A percentile compares a stretch with the other conserved stretches of the same genome.
These are phyloP conservation scores for Corydoras sp. DNA, from an alignment of 2,113 vertebrate genomes.

Conservation along the genomic window DNA sequence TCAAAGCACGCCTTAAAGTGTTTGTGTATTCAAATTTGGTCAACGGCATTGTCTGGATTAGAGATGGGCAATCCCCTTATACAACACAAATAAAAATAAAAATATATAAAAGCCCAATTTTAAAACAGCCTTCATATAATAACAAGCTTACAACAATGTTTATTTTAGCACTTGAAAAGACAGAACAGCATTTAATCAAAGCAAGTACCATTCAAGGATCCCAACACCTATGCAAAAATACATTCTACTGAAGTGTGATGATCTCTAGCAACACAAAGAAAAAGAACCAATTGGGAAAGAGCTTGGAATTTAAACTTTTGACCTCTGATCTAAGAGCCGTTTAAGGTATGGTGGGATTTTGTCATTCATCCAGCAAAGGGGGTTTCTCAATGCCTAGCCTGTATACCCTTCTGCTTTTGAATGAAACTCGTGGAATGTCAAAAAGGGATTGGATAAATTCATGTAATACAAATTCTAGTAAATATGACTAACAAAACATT, in stretches of 20 bases:
- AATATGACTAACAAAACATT: slow-evolving; percentile 3
- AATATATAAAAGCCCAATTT: too few species aligned
- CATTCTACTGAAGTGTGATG: neutral
- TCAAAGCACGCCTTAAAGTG: slow-evolving; percentile 16
- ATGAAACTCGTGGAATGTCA: neutral
- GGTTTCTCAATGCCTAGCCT: too few species aligned
- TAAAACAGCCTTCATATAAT: too few species aligned
- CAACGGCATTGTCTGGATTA: slow-evolving; percentile 23
- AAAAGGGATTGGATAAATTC: neutral
- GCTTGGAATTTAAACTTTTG: neutral
- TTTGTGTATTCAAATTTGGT: slow-evolving; percentile 32
- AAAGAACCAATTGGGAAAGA: neutral
- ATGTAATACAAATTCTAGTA: neutral
- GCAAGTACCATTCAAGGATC: too few species aligned
- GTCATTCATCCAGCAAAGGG: neutral
- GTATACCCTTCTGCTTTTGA: too few species aligned
- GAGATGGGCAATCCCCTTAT: slow-evolving; percentile 7
- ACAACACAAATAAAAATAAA: too few species aligned
- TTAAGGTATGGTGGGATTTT: too few species aligned
- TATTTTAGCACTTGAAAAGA: too few species aligned
- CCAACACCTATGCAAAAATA: too few species aligned
- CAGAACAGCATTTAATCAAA: too few species aligned
- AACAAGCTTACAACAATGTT: too few species aligned
- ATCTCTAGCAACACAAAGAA: neutral
- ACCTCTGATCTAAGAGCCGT: neutral